These are phyloP conservation scores for Balaenoptera acutorostrata DNA, from an alignment of 2,113 vertebrate species.

Conservation along the genomic window DNA sequence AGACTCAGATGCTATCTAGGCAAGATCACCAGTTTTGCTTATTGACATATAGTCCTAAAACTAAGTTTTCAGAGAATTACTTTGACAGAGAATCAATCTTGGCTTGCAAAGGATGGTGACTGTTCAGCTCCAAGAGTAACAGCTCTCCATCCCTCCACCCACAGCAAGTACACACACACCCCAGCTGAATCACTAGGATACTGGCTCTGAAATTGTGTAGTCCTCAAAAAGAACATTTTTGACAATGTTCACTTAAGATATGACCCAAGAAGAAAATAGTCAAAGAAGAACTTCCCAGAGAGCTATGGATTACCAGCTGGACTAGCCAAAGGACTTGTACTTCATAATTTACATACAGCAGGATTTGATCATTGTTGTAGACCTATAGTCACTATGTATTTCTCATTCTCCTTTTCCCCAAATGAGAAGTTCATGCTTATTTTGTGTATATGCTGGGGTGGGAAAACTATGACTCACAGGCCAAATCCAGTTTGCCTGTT, in stretches of 20 bases:
- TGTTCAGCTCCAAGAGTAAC: neutral
- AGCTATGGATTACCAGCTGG: neutral
- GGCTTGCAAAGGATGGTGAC: neutral
- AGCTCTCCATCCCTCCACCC: accelerated
- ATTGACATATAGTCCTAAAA: neutral
- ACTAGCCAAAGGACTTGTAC: neutral
- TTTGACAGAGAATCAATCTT: neutral
- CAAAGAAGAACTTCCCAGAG: neutral
- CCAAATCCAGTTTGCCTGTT: neutral
- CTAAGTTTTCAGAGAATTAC: neutral
- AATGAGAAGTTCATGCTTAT: neutral
- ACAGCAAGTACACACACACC: neutral
- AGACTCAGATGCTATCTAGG: neutral
- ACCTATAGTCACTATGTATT: neutral
- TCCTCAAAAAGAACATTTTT: neutral
- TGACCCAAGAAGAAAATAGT: neutral
- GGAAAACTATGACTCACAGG: neutral
- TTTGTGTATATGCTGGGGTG: neutral
- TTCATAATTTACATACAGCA: neutral
- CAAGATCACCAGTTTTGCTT: neutral
- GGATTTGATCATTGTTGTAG: neutral
- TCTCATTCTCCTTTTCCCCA: neutral
- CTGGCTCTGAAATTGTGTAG: neutral
- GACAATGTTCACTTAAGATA: neutral
- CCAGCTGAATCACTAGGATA: neutral